Percentiles rank a stretch among this genome's conserved stretches.
phyloP scores from a whole-genome alignment of 2,113 vertebrate species.

The Hippocampus comes region DNA sequence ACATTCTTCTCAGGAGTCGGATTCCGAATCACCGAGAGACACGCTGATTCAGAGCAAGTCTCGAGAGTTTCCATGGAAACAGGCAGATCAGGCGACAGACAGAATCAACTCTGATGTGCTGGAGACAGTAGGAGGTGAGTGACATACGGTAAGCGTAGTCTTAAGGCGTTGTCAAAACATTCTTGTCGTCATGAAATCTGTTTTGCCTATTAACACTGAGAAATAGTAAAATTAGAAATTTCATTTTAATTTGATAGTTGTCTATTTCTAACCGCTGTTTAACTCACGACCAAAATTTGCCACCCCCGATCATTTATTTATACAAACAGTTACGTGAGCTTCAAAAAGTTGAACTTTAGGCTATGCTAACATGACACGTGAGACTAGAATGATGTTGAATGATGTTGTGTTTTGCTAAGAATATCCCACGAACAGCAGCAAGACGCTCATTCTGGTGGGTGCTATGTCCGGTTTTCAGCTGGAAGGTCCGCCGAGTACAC shows the following conservation, averaged over 20 bases:
- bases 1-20: conserved; percentile 44
- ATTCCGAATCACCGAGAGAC: conserved; percentile 42
- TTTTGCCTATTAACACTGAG: background rate
- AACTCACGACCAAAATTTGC: background rate
- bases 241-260: background rate
- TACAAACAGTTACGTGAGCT: background rate
- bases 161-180: background rate
- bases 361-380: background rate
- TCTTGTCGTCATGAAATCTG: background rate
- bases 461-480: conserved; percentile 14
- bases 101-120: conserved; percentile 26
- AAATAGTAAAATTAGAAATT: background rate
- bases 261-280: background rate
- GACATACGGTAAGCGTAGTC: background rate
- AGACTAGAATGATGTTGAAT: background rate
- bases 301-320: background rate
- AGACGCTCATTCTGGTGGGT: background rate
- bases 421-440: background rate
- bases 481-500: conserved; percentile 77
- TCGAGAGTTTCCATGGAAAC: conserved; percentile 74
- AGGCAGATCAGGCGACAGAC: conserved; percentile 61
- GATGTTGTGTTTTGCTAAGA: background rate
- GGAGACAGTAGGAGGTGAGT: conserved; percentile 53
- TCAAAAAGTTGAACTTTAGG: background rate
- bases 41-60: conserved; percentile 65